Base-by-base conservation (phyloP, 2,113 vertebrate genomes). In the Tachuris rubrigastra region DNA sequence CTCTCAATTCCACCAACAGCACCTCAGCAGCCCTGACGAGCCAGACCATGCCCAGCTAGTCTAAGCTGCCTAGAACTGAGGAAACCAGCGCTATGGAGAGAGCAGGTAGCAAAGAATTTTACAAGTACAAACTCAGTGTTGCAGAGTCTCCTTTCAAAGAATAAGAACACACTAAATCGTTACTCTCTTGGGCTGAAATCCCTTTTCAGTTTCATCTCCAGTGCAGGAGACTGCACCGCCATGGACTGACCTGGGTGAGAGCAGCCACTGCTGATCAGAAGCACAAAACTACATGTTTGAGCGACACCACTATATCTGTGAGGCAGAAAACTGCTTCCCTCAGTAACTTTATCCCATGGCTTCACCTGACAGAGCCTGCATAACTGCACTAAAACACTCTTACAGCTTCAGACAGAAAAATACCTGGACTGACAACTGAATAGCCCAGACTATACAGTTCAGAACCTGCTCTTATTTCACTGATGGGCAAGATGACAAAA, bases 191-290 rank as follows among this genome's bases (percentile, higher is more conserved):
- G 25, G n/a, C 6, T 60, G 41, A 79, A 63, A 46, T 21, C 22
- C 47, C 28, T 23, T n/a, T 37, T n/a, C 37, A 47, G 5, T 58
- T 65, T 55, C 6, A 49, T 15, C 13, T 59, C 33, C 44, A 39
- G 7, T 33, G 41, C 0, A 69, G 20, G 65, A 86, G 27, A 37
- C 31, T 35, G 39, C 44, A 44, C 10, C 0, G 1, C 21, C 41
- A 30, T 8, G 53, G 56, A 10, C 10, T 35, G 83, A 14, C 4
- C 35, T 10, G 2, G 1, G 6, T 12, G 16, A 63, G 37, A 1
- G 1, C 10, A 76, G 56, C 11, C 30, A 63, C 13, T 0, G 0
- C 0, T 3, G 21, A 87, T 9, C 22, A 62, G 11, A 83, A 49
- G 23, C 9, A 59, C 12, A 71, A 67, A 90, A 67, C 23, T 18